Evolutionary conservation across 37 sponge, comb jelly and placozoan genomes (phyloP).

Genomic region (Mnemiopsis leidyi): DNA sequence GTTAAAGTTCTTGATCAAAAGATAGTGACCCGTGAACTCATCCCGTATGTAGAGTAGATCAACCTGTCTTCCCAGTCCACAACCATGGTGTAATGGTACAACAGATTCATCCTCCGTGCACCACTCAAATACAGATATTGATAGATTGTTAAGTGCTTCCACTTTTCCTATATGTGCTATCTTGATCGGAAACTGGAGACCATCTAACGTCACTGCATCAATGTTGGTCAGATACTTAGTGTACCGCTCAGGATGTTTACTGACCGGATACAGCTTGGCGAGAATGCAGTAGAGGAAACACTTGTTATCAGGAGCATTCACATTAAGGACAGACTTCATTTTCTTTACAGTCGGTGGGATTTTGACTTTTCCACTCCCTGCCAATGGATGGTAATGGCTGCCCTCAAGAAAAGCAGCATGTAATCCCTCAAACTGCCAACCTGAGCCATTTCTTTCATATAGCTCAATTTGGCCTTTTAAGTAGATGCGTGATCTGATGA

Average conservation of each 20-base stretch:
- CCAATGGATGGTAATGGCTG: background rate
- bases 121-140: constrained; percentile 38
- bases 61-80: constrained; percentile 4
- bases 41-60: constrained; percentile 23
- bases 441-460: constrained; percentile 15
- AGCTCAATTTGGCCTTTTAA: background rate
- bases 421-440: background rate
- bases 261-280: background rate
- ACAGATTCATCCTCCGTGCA: background rate
- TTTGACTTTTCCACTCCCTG: background rate
- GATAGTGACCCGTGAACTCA: background rate
- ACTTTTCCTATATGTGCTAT: background rate
- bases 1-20: background rate
- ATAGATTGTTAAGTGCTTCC: background rate
- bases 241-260: background rate
- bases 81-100: constrained; percentile 19
- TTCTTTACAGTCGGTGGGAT: background rate
- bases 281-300: constrained; percentile 54
- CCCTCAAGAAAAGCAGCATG: background rate
- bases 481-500: background rate
- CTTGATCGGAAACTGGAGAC: background rate
- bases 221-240: background rate
- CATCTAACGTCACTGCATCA: background rate
- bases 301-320: background rate
- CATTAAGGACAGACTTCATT: constrained; percentile 31